These are phyloP conservation scores for Pangasius sanitwongsei DNA, from an alignment of 2,797 vertebrate genomes.

Conservation along the genomic window DNA sequence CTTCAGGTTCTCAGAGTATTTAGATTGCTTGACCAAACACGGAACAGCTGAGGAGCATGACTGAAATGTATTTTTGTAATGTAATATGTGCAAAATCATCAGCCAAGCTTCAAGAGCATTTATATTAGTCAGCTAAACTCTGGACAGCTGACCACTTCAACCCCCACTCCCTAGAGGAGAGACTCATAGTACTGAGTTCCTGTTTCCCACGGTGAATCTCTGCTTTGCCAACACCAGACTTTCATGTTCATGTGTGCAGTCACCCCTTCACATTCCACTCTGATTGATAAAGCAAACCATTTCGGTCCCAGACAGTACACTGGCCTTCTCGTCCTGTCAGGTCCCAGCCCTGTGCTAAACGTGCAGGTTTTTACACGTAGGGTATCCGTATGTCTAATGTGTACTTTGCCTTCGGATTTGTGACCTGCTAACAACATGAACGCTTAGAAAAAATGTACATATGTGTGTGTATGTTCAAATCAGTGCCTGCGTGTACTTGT, in stretches of 20 bases:
- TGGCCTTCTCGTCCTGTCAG: background rate
- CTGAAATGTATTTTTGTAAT: slow-evolving; percentile 6
- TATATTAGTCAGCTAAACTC: slow-evolving; percentile 10
- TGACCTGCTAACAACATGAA: background rate
- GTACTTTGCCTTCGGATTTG: background rate
- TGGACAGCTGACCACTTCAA: slow-evolving; percentile 40
- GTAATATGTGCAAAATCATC: slow-evolving; percentile 31
- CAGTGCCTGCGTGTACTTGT: background rate
- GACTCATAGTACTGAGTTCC: slow-evolving; percentile 48
- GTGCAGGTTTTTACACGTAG: background rate
- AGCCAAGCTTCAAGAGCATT: background rate
- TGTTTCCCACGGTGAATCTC: slow-evolving; percentile 55
- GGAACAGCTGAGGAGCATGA: background rate
- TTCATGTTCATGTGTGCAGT: slow-evolving; percentile 7
- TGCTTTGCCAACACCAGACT: background rate
- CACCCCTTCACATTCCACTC: slow-evolving; percentile 23
- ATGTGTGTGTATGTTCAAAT: background rate
- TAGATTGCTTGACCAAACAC: background rate
- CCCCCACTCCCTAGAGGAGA: slow-evolving; percentile 39
- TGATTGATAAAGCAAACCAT: slow-evolving; percentile 38
- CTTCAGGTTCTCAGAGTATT: background rate
- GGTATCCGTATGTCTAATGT: background rate
- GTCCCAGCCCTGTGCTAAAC: background rate
- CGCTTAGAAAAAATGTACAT: no score
- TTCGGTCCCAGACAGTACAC: slow-evolving; percentile 1